Conservation (phyloP, 2,888 invertebrate species). For the Spilarctia lutea region DNA sequence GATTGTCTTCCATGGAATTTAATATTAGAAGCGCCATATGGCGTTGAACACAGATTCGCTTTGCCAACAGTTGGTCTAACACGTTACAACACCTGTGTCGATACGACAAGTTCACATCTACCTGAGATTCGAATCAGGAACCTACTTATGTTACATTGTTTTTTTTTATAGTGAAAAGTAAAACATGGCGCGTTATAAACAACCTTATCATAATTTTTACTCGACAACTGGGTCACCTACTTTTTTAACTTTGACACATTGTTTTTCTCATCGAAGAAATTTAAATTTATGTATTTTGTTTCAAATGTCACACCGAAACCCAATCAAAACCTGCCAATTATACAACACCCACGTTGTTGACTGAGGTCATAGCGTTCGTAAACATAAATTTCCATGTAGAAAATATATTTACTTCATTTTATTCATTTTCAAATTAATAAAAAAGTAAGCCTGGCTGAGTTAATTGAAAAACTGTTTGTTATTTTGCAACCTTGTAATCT, state of each 20-base stretch:
- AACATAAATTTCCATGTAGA: neutral
- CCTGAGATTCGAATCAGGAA: slow-evolving; percentile 40
- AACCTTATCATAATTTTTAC: slow-evolving; percentile 27
- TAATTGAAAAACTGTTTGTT: neutral
- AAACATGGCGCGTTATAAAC: slow-evolving; percentile 9
- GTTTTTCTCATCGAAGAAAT: slow-evolving; percentile 29
- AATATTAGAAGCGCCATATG: slow-evolving; percentile 77
- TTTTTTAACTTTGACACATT: slow-evolving; percentile 39
- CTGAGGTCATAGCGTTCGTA: neutral
- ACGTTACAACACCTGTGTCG: slow-evolving; percentile 37
- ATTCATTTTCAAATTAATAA: neutral
- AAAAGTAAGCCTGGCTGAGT: neutral
- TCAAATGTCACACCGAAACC: slow-evolving; percentile 32
- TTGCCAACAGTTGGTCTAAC: slow-evolving; percentile 65
- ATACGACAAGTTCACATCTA: slow-evolving; percentile 41
- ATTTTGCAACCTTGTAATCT: neutral
- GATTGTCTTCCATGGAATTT: slow-evolving; percentile 75
- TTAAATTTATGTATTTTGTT: slow-evolving; percentile 16
- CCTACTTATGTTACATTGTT: slow-evolving; percentile 10
- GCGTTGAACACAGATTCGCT: slow-evolving; percentile 72
- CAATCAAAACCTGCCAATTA: slow-evolving; percentile 32
- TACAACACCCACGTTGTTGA: slow-evolving; percentile 22
- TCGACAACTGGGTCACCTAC: slow-evolving; percentile 45
- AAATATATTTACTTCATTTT: neutral
- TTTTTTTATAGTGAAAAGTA: slow-evolving; percentile 18